phyloP scores from a whole-genome alignment of 2,797 vertebrate genomes.

The Pseudomugil tenellus region DNA sequence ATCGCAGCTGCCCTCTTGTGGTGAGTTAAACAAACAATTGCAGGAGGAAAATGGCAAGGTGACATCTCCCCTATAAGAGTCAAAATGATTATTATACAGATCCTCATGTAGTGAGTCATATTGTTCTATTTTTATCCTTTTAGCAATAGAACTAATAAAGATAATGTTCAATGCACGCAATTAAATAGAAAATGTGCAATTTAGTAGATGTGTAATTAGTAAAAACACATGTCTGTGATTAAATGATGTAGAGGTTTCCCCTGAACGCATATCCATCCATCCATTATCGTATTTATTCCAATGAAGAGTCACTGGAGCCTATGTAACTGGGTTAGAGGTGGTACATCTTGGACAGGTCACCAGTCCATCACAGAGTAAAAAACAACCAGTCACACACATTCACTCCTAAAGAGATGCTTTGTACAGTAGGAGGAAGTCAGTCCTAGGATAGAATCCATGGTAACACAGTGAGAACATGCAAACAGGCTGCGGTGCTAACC shows the following conservation, averaged over 20 bases:
- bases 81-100: neutral
- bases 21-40: constrained; percentile 24
- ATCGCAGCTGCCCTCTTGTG: constrained; percentile 78
- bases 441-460: no score
- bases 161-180: neutral
- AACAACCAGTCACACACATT: no score
- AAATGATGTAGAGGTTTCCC: neutral
- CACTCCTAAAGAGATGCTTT: no score
- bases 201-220: neutral
- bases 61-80: neutral
- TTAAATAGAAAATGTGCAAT: neutral
- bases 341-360: no score
- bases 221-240: neutral
- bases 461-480: no score
- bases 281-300: no score
- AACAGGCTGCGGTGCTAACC: no score
- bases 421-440: no score
- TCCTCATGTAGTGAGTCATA: neutral
- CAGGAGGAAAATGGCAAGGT: constrained; percentile 6
- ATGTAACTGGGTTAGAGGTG: no score
- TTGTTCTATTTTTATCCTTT: neutral
- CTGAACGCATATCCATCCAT: neutral
- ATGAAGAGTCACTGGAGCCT: no score
- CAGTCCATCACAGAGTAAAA: no score
- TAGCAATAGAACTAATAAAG: neutral